Percentiles rank a stretch among this genome's conserved stretches.
Evolutionary conservation across 2,797 vertebrate species (phyloP).

Genomic region (Taeniopygia guttata): DNA sequence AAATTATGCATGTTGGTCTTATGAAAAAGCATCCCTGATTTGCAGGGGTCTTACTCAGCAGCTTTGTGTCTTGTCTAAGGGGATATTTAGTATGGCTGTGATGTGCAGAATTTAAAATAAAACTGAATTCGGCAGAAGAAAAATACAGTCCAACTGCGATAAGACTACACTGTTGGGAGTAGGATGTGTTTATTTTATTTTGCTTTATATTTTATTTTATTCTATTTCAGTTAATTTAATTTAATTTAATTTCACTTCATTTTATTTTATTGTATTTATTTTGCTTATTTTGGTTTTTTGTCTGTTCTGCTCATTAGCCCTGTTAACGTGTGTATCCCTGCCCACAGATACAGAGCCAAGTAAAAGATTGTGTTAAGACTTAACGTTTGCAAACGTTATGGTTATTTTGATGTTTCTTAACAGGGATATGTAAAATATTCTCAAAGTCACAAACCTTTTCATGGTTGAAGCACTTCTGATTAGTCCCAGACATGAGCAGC

Average conservation of each 20-base stretch:
- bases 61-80: constrained; percentile 77
- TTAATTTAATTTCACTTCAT: constrained; percentile 8
- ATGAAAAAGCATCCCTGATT: constrained; percentile 80
- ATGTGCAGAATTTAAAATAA: constrained; percentile 83
- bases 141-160: constrained; percentile 63
- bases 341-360: constrained; percentile 30
- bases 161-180: constrained; percentile 43
- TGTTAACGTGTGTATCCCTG: not conserved
- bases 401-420: constrained; percentile 48
- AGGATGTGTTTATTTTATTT: constrained; percentile 20
- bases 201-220: constrained; percentile 16
- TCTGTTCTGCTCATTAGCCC: constrained; percentile 54
- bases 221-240: constrained; percentile 16
- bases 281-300: constrained; percentile 56
- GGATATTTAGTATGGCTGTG: constrained; percentile 83
- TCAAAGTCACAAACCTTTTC: constrained; percentile 57
- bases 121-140: constrained; percentile 72
- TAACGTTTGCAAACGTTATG: constrained; percentile 50
- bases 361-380: constrained; percentile 57
- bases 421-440: constrained; percentile 51
- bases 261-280: constrained; percentile 38
- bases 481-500: constrained; percentile 16
- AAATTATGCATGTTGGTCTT: constrained; percentile 84
- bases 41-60: constrained; percentile 83
- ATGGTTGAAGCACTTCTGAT: constrained; percentile 39